Base-by-base conservation (phyloP, 1,140 invertebrate species). In the Danaus plexippus region DNA sequence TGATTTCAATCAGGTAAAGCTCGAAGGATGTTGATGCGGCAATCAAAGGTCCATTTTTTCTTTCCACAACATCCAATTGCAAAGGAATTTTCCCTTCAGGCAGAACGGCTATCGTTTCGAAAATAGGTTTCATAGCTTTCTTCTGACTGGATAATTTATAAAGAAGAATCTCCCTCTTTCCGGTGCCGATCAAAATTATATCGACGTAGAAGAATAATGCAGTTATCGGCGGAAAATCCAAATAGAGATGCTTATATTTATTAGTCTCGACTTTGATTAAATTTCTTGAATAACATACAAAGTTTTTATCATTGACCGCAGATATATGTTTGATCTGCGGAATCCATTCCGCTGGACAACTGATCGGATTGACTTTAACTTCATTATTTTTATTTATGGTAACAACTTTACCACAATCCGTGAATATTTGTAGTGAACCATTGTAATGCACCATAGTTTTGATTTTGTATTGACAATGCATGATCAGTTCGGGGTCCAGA, bases 11-110 rank as follows among this genome's bases (percentile, higher is more conserved):
- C 1, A 77, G n/a, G 12, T 71, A 67, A 11, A 84, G 63, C 43
- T 84, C 74, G 67, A 72, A 69, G 59, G 75, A 81, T 59, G 83
- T 86, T 52, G 72, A 66, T 9, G 62, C 71, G 1, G 83, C 55
- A 48, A 86, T 76, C 5, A 77, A 53, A 5, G 83, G 78, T 12
- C 83, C 83, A 8, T 65, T 67, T 52, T 68, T 75, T 43, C 71
- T 75, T 57, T 86, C 83, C 51, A 71, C 80, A 0, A 86, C 73
- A 73, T 86, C 83, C n/a, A 86, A 52, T 50, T 81, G 74, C 3
- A 81, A 61, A 1, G 80, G 72, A 70, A 73, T 78, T 59, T 76
- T 78, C 6, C 67, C 71, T 12, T 75, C 74, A 8, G 80, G 80
- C 13, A 86, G 62, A 9, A 57, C 56, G 1, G 71, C 71, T 13